phyloP scores from a whole-genome alignment of 2,113 vertebrate species.

The human (Homo sapiens) region DNA sequence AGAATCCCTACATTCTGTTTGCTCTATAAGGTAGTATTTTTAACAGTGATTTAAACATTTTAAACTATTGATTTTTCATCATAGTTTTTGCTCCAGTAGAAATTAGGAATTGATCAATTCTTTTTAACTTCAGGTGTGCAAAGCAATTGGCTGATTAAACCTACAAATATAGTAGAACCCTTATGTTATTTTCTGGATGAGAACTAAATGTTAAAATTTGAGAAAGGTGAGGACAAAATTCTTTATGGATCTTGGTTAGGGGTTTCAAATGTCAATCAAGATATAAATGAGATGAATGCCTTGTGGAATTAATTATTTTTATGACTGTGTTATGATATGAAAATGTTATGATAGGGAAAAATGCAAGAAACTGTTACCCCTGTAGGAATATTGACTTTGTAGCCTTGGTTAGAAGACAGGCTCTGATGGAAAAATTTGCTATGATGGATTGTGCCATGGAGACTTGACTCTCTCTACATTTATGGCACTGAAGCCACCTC shows the following conservation, averaged over 20 bases:
- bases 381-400: neutral
- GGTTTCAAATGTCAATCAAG: neutral
- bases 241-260: neutral
- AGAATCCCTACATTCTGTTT: neutral
- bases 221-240: neutral
- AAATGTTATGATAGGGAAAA: neutral
- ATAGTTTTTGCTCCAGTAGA: slow-evolving; percentile 12
- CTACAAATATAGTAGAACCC: neutral
- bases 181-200: neutral
- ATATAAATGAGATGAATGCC: neutral
- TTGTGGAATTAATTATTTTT: slow-evolving; percentile 15
- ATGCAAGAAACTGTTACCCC: neutral
- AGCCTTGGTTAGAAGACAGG: neutral
- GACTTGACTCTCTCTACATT: neutral
- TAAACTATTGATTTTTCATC: slow-evolving; percentile 21
- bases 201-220: slow-evolving; percentile 4
- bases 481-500: no score
- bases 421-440: neutral
- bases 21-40: slow-evolving; percentile 3
- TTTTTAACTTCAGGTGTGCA: neutral
- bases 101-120: neutral
- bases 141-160: neutral
- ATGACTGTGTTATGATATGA: neutral
- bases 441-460: neutral
- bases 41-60: neutral